These are phyloP conservation scores for Nysson spinosus DNA, from an alignment of 2,888 invertebrate genomes.

Conservation along the genomic window DNA sequence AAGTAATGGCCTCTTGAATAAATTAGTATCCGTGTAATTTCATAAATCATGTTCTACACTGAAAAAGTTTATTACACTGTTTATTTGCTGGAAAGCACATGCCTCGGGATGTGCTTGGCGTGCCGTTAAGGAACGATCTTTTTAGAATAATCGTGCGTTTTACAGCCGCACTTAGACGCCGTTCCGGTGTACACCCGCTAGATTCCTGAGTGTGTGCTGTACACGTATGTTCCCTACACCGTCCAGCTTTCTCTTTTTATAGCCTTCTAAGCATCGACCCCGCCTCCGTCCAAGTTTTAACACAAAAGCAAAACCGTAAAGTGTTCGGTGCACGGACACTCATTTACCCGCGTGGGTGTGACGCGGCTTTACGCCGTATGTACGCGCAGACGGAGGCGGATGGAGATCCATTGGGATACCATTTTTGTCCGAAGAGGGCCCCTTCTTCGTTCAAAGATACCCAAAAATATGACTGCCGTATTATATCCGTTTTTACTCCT, in stretches of 20 bases:
- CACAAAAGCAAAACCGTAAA: constrained; percentile 28
- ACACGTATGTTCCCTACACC: constrained; percentile 32
- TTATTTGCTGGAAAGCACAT: constrained; percentile 27
- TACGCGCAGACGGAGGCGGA: constrained; percentile 20
- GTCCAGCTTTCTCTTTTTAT: constrained; percentile 72
- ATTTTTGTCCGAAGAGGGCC: constrained; percentile 24
- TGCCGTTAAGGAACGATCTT: constrained; percentile 40
- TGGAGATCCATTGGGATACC: constrained; percentile 27
- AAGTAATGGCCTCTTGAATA: too few species aligned
- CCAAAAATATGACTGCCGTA: constrained; percentile 4
- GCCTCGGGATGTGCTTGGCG: constrained; percentile 13
- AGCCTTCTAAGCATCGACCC: constrained; percentile 64
- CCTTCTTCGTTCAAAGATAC: background rate
- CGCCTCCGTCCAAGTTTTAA: constrained; percentile 52
- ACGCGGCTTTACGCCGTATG: constrained; percentile 4
- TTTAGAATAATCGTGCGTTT: constrained; percentile 49
- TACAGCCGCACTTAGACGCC: constrained; percentile 41
- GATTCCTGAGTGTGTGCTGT: constrained; percentile 8
- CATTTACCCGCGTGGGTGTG: constrained; percentile 40
- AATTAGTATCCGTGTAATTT: too few species aligned
- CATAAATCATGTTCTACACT: constrained; percentile 30
- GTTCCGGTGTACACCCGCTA: constrained; percentile 36
- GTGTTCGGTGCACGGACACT: constrained; percentile 27
- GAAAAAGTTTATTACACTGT: constrained; percentile 39
- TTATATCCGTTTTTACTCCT: background rate